Conservation (phyloP, 2,113 vertebrate genomes). For the Odontophorus gujanensis region DNA sequence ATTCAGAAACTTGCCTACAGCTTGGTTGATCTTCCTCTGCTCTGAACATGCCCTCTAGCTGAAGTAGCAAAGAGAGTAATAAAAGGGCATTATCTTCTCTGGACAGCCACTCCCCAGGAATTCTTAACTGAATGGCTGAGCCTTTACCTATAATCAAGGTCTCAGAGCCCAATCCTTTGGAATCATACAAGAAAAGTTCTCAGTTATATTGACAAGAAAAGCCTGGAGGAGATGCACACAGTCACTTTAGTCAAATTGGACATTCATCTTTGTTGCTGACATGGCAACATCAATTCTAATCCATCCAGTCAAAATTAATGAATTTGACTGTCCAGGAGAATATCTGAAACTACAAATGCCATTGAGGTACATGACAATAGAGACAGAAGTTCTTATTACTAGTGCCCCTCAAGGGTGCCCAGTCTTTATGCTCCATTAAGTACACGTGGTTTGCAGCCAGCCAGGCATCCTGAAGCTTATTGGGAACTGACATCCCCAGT, state of each 20-base stretch:
- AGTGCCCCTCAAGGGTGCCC: neutral
- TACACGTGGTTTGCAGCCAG: neutral
- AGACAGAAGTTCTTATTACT: neutral
- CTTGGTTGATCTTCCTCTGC: neutral
- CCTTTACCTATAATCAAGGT: neutral
- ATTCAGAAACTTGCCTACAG: neutral
- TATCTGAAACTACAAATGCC: neutral
- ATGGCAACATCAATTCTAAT: neutral
- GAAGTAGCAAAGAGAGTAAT: neutral
- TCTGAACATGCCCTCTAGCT: neutral
- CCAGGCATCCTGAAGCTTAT: neutral
- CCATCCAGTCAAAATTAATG: neutral
- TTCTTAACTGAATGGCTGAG: neutral
- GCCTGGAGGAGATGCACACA: neutral
- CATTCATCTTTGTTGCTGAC: neutral
- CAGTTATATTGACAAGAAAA: neutral
- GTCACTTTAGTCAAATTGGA: neutral
- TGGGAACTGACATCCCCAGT: neutral
- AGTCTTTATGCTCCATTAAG: neutral
- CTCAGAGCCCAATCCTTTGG: neutral
- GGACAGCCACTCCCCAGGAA: neutral
- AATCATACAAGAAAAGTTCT: neutral
- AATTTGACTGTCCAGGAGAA: neutral
- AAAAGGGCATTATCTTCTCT: neutral
- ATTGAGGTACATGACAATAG: neutral